Evolutionary conservation across 2,888 invertebrate species (phyloP), one percentile per base, ranked within the genome.

Genomic region (Hydrotaea diabolus): DNA sequence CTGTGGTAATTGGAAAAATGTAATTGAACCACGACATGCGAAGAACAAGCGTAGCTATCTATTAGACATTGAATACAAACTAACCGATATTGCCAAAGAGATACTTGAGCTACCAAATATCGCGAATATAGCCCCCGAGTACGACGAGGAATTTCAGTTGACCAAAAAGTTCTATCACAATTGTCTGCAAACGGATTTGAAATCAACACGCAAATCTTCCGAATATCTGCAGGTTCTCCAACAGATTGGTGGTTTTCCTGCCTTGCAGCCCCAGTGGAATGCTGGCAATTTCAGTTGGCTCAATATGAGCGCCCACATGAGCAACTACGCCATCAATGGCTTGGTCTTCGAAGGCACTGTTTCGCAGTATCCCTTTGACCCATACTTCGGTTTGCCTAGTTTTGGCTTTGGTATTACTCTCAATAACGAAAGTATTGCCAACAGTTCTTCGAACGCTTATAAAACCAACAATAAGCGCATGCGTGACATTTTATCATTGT

Each of bases 231-330:
- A 83, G 46, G 87, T 90, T 75, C 87, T 91, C 83, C 88, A 88
- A 64, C 81, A 87, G 0, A 86, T 91, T 72, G 91, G 91, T 80
- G 91, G 91, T 0, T 91, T 91, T 71, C 91, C 91, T 0, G 91
- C 91, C 1, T 80, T 91, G 0, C 88, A 91, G 39, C 86, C 85
- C 0, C 23, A 84, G 0, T 88, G 89, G 90, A 81, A 87, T 19
- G 77, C 88, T 0, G 77, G 86, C 4, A 86, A 83, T 5, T 91
- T 91, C 21, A 90, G 90, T 72, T 91, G 91, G 91, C 90, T 91
- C 21, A 91, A 90, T 66, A 91, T 90, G 91, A 90, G 89, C 66
- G 86, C 91, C 5, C 87, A 90, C 36, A 85, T 91, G n/a, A 88
- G 88, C 0, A 90, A 90, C 36, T 91, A 88, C 36, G 90, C 89